Evolutionary conservation across 2,113 vertebrate species (phyloP).

Genomic region (Onychostoma macrolepis): DNA sequence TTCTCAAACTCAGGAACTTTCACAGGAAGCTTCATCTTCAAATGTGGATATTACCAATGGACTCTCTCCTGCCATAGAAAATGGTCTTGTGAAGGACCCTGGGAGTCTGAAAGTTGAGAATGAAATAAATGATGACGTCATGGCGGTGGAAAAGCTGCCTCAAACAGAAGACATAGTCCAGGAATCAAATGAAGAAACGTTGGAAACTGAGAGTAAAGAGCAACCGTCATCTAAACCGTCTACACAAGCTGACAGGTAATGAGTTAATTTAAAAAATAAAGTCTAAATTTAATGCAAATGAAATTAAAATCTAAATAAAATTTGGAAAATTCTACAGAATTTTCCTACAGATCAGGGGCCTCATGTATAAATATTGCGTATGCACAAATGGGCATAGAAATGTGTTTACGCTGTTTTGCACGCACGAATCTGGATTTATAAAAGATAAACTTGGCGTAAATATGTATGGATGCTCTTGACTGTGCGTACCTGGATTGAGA

Average conservation of each 20-base stretch:
- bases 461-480: no score
- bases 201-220: conserved; percentile 18
- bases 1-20: conserved; percentile 43
- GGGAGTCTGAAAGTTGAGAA: not conserved
- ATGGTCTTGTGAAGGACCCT: conserved; percentile 19
- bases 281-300: not conserved
- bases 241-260: conserved; percentile 39
- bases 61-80: conserved; percentile 9
- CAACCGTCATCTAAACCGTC: not conserved
- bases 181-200: conserved; percentile 9
- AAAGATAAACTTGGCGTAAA: no score
- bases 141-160: not conserved
- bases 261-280: not conserved
- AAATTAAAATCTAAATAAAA: not conserved
- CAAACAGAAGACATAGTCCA: not conserved
- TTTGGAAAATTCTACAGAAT: no score
- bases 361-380: no score
- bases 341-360: no score
- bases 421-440: no score
- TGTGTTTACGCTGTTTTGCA: no score
- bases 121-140: not conserved
- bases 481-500: no score
- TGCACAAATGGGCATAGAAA: no score
- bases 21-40: conserved; percentile 5
- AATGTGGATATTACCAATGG: conserved; percentile 2